Percentiles rank a stretch among this genome's conserved stretches.
phyloP scores from a whole-genome alignment of 2,113 vertebrate species.

The Hymenochirus boettgeri region DNA sequence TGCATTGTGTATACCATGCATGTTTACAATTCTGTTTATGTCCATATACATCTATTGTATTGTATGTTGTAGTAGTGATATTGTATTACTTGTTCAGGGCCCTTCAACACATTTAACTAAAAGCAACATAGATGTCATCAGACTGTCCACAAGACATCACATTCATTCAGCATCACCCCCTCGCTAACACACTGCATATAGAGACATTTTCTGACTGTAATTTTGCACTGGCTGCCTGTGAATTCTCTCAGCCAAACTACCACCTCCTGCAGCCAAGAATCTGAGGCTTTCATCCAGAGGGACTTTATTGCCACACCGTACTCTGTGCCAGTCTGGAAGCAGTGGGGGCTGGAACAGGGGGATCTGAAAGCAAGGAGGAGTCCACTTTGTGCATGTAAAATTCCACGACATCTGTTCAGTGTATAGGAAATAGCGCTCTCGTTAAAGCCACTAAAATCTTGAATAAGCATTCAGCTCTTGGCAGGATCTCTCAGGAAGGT shows the following conservation, averaged over 20 bases:
- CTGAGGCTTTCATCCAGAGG: slow-evolving; percentile 60
- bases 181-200: slow-evolving; percentile 26
- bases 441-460: slow-evolving; percentile 51
- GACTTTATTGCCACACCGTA: slow-evolving; percentile 69
- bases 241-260: slow-evolving; percentile 59
- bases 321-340: slow-evolving; percentile 63
- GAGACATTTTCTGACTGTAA: slow-evolving; percentile 27
- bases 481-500: slow-evolving; percentile 27
- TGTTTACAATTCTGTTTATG: too few species aligned
- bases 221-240: slow-evolving; percentile 14
- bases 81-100: too few species aligned
- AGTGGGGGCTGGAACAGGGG: slow-evolving; percentile 50
- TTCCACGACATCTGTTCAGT: slow-evolving; percentile 87
- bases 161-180: neutral
- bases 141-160: neutral
- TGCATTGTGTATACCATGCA: too few species aligned
- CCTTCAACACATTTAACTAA: too few species aligned
- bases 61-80: too few species aligned
- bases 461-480: slow-evolving; percentile 27
- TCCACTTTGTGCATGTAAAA: slow-evolving; percentile 73
- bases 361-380: slow-evolving; percentile 48
- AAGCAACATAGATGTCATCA: neutral
- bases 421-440: slow-evolving; percentile 52
- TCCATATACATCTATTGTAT: too few species aligned
- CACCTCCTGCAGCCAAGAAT: slow-evolving; percentile 53